Percentiles rank a stretch among this genome's conserved stretches.
phyloP scores from a whole-genome alignment of 2,888 invertebrate genomes.

The Drosophila greeni region DNA sequence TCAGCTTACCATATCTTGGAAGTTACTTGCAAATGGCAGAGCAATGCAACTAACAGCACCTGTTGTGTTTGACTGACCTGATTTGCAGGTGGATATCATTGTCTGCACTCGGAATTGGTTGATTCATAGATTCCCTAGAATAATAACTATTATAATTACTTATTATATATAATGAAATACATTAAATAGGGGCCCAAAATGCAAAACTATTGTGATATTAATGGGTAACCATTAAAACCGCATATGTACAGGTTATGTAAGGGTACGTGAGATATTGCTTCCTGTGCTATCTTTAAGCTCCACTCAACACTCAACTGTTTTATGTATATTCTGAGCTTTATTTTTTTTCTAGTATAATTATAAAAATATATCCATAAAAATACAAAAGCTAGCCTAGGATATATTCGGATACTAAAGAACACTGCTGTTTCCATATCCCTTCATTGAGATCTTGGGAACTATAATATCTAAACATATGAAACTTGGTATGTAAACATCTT shows the following conservation, averaged over 20 bases:
- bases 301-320: constrained; percentile 1
- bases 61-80: neutral
- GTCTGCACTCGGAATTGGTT: neutral
- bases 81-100: neutral
- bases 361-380: neutral
- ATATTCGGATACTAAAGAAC: neutral
- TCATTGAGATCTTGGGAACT: neutral
- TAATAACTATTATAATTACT: neutral
- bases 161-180: neutral
- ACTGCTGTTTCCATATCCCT: neutral
- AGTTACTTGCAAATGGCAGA: constrained; percentile 10
- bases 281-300: constrained; percentile 53
- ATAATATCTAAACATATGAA: neutral
- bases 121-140: neutral
- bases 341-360: neutral
- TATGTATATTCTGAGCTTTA: too few relatives aligned
- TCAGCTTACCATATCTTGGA: constrained; percentile 29
- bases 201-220: neutral
- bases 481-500: neutral
- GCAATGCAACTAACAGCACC: constrained; percentile 3
- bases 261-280: constrained; percentile 46
- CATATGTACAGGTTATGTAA: neutral
- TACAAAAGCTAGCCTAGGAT: neutral
- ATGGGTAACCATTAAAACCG: constrained; percentile 3
- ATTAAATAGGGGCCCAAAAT: neutral